phyloP scores from a whole-genome alignment of 2,113 vertebrate species.

The Lathamus discolor region DNA sequence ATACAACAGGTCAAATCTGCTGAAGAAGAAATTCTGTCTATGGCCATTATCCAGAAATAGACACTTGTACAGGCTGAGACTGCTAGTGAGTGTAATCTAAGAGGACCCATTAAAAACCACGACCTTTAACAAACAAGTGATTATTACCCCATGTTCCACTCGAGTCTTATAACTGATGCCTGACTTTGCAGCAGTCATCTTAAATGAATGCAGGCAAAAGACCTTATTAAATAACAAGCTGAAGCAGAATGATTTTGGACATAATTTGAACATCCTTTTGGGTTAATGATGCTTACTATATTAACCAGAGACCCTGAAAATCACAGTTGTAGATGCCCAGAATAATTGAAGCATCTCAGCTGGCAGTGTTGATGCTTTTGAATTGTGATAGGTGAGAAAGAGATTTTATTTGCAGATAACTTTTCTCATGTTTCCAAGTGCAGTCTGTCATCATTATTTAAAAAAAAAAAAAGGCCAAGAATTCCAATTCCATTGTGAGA shows the following conservation, averaged over 20 bases:
- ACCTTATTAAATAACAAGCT: conserved; percentile 14
- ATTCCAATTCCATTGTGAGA: background rate
- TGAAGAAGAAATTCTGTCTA: background rate
- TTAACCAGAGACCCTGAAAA: conserved; percentile 10
- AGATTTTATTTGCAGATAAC: background rate
- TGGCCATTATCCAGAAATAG: background rate
- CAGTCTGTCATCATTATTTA: background rate
- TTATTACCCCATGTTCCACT: background rate
- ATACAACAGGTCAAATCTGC: background rate
- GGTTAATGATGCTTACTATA: conserved; percentile 1
- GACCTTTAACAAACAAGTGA: conserved; percentile 26
- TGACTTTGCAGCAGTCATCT: background rate
- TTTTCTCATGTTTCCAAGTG: background rate
- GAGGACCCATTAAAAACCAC: background rate
- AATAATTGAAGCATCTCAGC: background rate
- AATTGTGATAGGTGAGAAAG: background rate
- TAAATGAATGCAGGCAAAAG: background rate
- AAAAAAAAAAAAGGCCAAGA: background rate
- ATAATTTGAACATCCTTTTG: background rate
- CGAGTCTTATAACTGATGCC: background rate
- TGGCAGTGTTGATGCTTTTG: background rate
- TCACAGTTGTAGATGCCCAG: background rate
- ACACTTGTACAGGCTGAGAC: background rate
- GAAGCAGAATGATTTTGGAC: background rate
- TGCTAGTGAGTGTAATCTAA: background rate